Conservation (phyloP, 2,888 invertebrate genomes). For the Cephus spinipes region DNA sequence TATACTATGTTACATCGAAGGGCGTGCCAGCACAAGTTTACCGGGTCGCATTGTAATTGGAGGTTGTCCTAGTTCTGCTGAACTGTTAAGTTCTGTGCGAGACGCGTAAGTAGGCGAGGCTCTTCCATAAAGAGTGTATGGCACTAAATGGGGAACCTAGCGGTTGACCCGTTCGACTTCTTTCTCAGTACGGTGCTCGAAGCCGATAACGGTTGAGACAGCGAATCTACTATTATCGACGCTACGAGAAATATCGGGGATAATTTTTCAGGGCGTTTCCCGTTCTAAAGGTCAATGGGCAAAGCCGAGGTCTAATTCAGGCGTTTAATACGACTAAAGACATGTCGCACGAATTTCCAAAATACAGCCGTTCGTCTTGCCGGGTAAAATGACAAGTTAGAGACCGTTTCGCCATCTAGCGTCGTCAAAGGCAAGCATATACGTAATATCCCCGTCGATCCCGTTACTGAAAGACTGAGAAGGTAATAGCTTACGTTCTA, state of each 20-base stretch:
- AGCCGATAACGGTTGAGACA: background rate
- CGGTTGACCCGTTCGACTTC: background rate
- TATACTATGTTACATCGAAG: background rate
- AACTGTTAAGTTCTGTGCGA: background rate
- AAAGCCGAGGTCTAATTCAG: background rate
- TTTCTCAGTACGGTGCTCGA: background rate
- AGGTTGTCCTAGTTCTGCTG: background rate
- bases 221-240: background rate
- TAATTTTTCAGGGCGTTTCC: background rate
- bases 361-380: background rate
- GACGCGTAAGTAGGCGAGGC: slow-evolving; percentile 2
- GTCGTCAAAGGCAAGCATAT: slow-evolving; percentile 23
- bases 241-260: background rate
- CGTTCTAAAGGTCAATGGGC: background rate
- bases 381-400: slow-evolving; percentile 13
- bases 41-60: slow-evolving; percentile 1
- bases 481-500: background rate
- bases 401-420: slow-evolving; percentile 41
- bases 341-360: background rate
- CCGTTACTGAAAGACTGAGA: background rate
- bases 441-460: background rate
- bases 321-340: background rate
- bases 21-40: background rate
- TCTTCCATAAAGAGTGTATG: background rate
- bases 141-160: background rate